Evolutionary conservation across 2,888 invertebrate genomes (phyloP).

Genomic region (Morpho achilles): DNA sequence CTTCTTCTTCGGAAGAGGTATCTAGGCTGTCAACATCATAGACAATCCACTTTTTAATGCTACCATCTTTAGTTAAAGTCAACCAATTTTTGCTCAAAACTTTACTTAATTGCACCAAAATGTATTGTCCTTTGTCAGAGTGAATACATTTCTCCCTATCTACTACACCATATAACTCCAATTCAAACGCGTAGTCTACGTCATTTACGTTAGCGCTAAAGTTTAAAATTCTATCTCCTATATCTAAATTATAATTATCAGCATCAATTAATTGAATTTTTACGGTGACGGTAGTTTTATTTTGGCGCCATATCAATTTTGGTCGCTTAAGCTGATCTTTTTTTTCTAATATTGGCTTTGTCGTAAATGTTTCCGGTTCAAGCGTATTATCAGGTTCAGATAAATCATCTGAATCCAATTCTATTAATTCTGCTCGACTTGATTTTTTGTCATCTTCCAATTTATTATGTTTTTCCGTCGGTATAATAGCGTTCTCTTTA

Average conservation of each 20-base stretch:
- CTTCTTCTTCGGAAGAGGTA: conserved; percentile 54
- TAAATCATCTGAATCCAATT: conserved; percentile 44
- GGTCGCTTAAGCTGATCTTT: conserved; percentile 41
- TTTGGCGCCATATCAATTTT: conserved; percentile 60
- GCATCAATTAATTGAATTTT: conserved; percentile 58
- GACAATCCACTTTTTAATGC: conserved; percentile 52
- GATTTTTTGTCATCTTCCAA: background rate
- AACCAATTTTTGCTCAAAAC: conserved; percentile 53
- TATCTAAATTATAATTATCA: conserved; percentile 48
- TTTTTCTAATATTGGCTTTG: conserved; percentile 17
- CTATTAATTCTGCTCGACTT: conserved; percentile 17
- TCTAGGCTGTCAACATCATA: conserved; percentile 58
- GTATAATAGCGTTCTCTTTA: background rate
- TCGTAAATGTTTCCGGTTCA: conserved; percentile 8
- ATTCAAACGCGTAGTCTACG: conserved; percentile 49
- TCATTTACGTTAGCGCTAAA: conserved; percentile 47
- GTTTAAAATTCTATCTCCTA: conserved; percentile 41
- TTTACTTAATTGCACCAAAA: conserved; percentile 52
- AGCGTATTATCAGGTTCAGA: conserved; percentile 30
- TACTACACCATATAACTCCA: conserved; percentile 60
- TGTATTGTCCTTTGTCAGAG: conserved; percentile 55
- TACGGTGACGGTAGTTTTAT: conserved; percentile 40
- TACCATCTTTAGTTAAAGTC: conserved; percentile 42
- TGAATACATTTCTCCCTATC: conserved; percentile 41
- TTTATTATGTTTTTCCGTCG: background rate